phyloP scores from a whole-genome alignment of 2,797 vertebrate genomes.

The Scolopax rusticola region DNA sequence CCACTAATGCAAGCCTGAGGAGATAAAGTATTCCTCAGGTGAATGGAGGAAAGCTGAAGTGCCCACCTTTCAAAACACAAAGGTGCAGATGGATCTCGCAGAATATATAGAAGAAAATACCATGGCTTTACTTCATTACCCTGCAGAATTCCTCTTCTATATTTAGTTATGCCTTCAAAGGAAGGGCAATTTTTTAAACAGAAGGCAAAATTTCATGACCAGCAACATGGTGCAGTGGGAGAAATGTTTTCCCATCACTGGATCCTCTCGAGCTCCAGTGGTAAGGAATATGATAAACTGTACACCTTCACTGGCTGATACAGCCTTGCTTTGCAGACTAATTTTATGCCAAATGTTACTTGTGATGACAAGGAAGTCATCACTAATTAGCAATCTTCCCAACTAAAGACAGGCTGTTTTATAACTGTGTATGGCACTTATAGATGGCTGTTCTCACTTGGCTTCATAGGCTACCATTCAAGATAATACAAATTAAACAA shows the following conservation, averaged over 20 bases:
- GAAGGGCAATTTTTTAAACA: background rate
- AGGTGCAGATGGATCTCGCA: rapidly evolving
- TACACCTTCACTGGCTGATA: background rate
- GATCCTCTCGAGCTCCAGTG: background rate
- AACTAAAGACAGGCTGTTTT: background rate
- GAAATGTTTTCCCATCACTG: background rate
- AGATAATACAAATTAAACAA: background rate
- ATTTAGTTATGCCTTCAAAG: background rate
- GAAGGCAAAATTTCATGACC: background rate
- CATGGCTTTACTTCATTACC: background rate
- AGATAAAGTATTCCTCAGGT: background rate
- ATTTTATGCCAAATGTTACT: background rate
- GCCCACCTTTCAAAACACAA: background rate
- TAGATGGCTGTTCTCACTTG: background rate
- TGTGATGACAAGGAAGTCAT: background rate
- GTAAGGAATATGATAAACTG: background rate
- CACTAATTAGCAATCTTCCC: background rate
- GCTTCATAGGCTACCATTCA: background rate
- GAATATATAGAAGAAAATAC: background rate
- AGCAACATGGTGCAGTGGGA: background rate
- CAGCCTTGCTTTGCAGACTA: background rate
- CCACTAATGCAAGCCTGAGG: background rate
- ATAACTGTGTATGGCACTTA: background rate
- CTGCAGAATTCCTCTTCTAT: background rate
- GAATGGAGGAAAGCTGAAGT: background rate